Evolutionary conservation across 2,888 invertebrate species (phyloP).

Genomic region (Lomographa bimaculata): DNA sequence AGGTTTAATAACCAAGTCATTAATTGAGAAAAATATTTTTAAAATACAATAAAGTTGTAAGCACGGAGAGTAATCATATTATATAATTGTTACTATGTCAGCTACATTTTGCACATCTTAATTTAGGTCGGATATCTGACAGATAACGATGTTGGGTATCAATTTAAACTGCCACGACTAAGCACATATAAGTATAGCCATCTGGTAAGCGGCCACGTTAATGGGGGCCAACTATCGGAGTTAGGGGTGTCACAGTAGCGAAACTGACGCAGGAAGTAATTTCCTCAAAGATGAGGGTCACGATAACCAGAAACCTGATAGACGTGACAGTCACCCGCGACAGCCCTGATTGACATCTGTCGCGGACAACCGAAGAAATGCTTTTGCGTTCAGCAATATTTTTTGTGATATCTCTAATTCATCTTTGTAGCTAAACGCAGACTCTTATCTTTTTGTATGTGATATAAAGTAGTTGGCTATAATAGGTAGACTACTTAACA

Average conservation of each 20-base stretch:
- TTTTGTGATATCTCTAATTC: conserved; percentile 4
- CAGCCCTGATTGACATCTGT: conserved; percentile 60
- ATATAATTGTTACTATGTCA: too few species aligned
- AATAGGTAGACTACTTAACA: too few species aligned
- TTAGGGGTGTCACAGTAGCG: conserved; percentile 52
- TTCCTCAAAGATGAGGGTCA: conserved; percentile 70
- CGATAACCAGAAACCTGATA: conserved; percentile 67
- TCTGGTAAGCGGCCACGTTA: too few species aligned
- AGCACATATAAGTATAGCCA: too few species aligned
- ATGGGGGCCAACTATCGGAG: conserved; percentile 45
- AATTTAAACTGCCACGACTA: conserved; percentile 32
- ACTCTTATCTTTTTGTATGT: too few species aligned
- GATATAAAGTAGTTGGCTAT: too few species aligned
- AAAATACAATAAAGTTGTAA: too few species aligned
- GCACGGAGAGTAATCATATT: too few species aligned
- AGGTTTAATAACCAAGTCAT: too few species aligned
- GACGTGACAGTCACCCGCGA: conserved; percentile 55
- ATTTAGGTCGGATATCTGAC: conserved; percentile 2
- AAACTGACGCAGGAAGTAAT: conserved; percentile 65
- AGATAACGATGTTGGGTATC: conserved; percentile 25
- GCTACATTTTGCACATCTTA: too few species aligned
- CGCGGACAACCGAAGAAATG: conserved; percentile 35
- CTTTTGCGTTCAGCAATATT: conserved; percentile 11
- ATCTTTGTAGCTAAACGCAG: neutral
- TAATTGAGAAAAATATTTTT: too few species aligned